Evolutionary conservation across 2,888 invertebrate species (phyloP).

Genomic region (Amblyjoppa fuscipennis): DNA sequence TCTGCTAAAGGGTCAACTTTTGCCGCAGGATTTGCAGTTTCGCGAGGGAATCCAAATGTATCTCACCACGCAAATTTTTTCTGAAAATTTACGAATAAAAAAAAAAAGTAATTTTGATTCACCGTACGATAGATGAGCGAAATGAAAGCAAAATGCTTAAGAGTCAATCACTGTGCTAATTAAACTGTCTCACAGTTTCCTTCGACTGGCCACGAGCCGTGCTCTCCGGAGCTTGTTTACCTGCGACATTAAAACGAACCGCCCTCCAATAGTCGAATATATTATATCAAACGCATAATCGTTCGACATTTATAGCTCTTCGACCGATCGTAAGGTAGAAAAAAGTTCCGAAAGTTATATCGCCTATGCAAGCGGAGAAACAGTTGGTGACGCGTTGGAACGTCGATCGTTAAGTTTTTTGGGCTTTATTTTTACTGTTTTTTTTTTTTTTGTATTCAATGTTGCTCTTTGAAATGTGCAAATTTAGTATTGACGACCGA

Average conservation of each 20-base stretch:
- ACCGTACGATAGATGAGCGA: too few species aligned
- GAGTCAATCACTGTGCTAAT: too few species aligned
- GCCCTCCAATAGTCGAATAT: slow-evolving; percentile 17
- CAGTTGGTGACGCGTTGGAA: slow-evolving; percentile 38
- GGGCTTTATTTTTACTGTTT: slow-evolving; percentile 5
- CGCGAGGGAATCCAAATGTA: too few species aligned
- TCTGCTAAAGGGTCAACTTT: too few species aligned
- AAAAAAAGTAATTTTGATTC: too few species aligned
- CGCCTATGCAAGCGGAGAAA: slow-evolving; percentile 35
- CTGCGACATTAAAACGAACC: background rate
- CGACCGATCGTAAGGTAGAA: slow-evolving; percentile 22
- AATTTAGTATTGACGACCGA: slow-evolving; percentile 26
- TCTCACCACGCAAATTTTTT: too few species aligned
- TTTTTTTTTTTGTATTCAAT: slow-evolving; percentile 1
- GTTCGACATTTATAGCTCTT: slow-evolving; percentile 23
- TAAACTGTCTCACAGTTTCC: too few species aligned
- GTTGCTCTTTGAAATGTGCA: slow-evolving; percentile 32
- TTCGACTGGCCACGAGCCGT: too few species aligned
- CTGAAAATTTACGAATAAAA: too few species aligned
- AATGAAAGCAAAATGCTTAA: too few species aligned
- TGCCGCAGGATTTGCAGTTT: too few species aligned
- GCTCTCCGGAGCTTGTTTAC: too few species aligned
- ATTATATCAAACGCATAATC: slow-evolving; percentile 5
- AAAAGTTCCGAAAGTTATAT: slow-evolving; percentile 27
- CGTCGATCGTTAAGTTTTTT: slow-evolving; percentile 40